Conservation (phyloP, 2,797 vertebrate species). For the Apodemus agrarius region DNA sequence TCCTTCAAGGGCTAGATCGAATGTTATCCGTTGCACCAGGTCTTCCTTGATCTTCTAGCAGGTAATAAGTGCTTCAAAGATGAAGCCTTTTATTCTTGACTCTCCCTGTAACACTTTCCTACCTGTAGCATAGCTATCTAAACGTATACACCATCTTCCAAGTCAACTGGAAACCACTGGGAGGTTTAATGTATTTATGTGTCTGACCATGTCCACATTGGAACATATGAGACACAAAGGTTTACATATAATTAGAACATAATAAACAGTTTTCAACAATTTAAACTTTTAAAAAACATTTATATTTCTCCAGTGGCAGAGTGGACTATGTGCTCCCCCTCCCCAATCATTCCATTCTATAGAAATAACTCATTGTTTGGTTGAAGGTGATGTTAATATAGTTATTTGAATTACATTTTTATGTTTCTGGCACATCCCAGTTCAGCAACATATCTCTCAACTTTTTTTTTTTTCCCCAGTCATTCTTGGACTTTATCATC, state of each 20-base stretch:
- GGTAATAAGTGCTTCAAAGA: neutral
- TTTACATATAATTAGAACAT: neutral
- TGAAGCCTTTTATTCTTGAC: neutral
- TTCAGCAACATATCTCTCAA: conserved; percentile 20
- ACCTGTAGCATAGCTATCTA: neutral
- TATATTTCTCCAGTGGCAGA: neutral
- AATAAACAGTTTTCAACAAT: conserved; percentile 1
- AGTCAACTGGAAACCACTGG: neutral
- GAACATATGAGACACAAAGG: neutral
- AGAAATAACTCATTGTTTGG: neutral
- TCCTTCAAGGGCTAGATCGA: neutral
- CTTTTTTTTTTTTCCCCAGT: neutral
- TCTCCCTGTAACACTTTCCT: neutral
- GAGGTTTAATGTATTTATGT: neutral
- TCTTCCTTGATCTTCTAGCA: neutral
- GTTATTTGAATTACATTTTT: neutral
- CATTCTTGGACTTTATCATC: too few relatives aligned
- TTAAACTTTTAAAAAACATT: conserved; percentile 37
- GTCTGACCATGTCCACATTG: neutral
- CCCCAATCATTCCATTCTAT: neutral
- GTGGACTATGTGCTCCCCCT: neutral
- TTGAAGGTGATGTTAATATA: neutral
- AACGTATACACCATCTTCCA: neutral
- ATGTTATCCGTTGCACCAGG: neutral
- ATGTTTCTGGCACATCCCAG: neutral